These are phyloP conservation scores for Chouioia cunea DNA, from an alignment of 2,888 invertebrate species.

Conservation along the genomic window DNA sequence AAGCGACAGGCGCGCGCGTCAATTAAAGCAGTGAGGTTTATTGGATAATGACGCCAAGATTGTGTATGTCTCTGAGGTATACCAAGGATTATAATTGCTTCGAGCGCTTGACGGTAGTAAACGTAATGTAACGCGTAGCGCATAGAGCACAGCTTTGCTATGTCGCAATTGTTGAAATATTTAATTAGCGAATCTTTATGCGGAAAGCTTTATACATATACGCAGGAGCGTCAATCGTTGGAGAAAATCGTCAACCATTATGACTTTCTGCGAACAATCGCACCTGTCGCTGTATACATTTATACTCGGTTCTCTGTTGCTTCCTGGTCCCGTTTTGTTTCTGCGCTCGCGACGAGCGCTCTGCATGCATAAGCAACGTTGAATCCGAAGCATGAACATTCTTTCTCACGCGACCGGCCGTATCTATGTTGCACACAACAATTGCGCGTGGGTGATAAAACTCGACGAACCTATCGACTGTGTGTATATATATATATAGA, in stretches of 20 bases:
- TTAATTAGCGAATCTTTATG: constrained; percentile 27
- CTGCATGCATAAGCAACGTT: neutral
- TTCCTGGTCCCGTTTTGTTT: neutral
- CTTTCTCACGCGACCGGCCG: neutral
- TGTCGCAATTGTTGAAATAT: constrained; percentile 23
- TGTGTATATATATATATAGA: too few relatives aligned
- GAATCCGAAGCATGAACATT: neutral
- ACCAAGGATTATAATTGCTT: constrained; percentile 25
- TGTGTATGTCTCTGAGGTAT: constrained; percentile 30
- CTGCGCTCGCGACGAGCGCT: neutral
- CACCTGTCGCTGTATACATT: constrained; percentile 22
- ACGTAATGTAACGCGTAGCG: neutral
- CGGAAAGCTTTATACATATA: constrained; percentile 9
- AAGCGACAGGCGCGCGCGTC: constrained; percentile 27
- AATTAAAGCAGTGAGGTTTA: constrained; percentile 41
- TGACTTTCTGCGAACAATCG: constrained; percentile 9
- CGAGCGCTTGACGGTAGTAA: constrained; percentile 22
- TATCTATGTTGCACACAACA: constrained; percentile 25
- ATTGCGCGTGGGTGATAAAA: constrained; percentile 49
- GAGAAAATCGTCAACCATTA: neutral
- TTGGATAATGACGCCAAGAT: constrained; percentile 34
- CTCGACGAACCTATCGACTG: constrained; percentile 43
- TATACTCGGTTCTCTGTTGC: neutral
- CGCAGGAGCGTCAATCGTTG: constrained; percentile 3
- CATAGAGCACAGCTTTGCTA: neutral